A percentile compares a stretch with the other conserved stretches of the same genome.
phyloP scores from a whole-genome alignment of 1,140 invertebrate species.

The Chironomus striatipennis region DNA sequence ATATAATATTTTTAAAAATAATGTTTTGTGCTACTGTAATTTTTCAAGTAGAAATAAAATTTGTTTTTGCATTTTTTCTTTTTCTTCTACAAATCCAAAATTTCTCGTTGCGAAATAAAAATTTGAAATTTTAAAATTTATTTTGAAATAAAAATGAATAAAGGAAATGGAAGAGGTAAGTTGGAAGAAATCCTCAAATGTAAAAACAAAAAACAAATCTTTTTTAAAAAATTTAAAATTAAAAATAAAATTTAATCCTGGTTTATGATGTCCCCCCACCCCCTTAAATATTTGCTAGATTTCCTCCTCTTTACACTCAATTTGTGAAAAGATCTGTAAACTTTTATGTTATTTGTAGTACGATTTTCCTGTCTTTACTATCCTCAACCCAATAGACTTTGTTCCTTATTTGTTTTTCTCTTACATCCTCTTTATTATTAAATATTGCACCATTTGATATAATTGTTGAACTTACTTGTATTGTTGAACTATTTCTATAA shows the following conservation, averaged over 20 bases:
- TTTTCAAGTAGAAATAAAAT: neutral
- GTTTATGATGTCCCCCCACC: neutral
- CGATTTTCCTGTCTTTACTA: too few species aligned
- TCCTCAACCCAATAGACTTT: too few species aligned
- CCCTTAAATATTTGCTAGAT: too few species aligned
- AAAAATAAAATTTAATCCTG: neutral
- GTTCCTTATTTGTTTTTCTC: too few species aligned
- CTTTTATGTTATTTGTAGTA: too few species aligned
- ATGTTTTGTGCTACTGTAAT: constrained; percentile 1
- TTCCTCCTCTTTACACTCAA: too few species aligned
- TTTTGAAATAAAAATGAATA: constrained; percentile 12
- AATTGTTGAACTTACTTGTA: neutral
- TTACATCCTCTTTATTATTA: too few species aligned
- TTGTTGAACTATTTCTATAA: neutral
- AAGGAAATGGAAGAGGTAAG: constrained; percentile 23
- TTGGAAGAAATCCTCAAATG: neutral
- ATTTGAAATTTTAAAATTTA: neutral
- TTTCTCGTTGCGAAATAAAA: neutral
- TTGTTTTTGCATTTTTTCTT: neutral
- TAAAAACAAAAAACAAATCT: constrained; percentile 1
- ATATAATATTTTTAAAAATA: neutral
- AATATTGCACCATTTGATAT: too few species aligned
- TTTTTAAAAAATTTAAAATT: constrained; percentile 5
- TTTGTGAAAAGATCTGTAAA: too few species aligned
- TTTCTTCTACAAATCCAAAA: neutral